A percentile compares a stretch with the other conserved stretches of the same genome.
These are phyloP conservation scores for Pristiophorus japonicus DNA, from an alignment of 2,113 vertebrate species.

Conservation along the genomic window DNA sequence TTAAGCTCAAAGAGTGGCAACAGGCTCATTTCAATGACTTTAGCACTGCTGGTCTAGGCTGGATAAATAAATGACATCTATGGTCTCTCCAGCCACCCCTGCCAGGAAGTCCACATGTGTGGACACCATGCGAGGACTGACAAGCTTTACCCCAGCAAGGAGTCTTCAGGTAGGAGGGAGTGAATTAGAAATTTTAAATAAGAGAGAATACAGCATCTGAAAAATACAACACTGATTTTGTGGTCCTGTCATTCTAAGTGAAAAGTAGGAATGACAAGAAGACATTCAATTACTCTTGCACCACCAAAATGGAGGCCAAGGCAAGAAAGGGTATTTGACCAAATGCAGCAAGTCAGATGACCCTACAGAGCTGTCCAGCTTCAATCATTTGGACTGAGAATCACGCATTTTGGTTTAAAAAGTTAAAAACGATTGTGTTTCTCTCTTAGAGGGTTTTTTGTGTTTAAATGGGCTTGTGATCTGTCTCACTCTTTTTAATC, in stretches of 20 bases:
- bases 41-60: background rate
- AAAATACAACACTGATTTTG: background rate
- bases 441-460: background rate
- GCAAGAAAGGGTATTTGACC: background rate
- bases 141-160: background rate
- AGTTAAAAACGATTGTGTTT: background rate
- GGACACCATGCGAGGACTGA: background rate
- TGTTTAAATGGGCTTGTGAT: background rate
- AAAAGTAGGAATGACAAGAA: background rate
- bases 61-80: background rate
- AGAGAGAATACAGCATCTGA: background rate
- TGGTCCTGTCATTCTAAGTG: background rate
- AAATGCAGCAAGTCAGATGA: background rate
- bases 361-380: background rate
- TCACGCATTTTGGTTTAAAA: background rate
- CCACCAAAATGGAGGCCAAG: no score
- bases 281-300: background rate
- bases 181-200: background rate
- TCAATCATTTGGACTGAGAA: background rate
- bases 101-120: background rate
- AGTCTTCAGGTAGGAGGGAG: background rate
- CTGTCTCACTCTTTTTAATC: background rate
- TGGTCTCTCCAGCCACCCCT: background rate
- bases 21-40: background rate
- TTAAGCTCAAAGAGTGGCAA: background rate